These are phyloP conservation scores for Ophonus ardosiacus DNA, from an alignment of 2,888 invertebrate species.

Conservation along the genomic window DNA sequence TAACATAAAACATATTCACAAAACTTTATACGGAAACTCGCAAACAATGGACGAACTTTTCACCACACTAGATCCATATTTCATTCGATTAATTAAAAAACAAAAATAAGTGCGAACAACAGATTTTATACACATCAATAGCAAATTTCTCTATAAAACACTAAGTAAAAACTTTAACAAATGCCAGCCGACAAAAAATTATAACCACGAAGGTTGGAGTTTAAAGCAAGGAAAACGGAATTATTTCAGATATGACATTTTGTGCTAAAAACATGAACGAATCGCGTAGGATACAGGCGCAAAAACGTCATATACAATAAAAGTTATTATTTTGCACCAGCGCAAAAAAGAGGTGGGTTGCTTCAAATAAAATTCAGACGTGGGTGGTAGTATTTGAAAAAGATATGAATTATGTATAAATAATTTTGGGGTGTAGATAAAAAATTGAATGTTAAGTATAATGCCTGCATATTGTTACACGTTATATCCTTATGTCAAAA, in stretches of 20 bases:
- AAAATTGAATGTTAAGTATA: neutral
- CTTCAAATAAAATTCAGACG: neutral
- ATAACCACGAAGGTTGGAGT: neutral
- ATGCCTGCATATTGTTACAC: neutral
- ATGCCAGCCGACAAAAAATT: conserved; percentile 4
- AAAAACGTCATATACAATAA: conserved; percentile 37
- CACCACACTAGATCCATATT: conserved; percentile 2
- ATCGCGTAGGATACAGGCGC: conserved; percentile 20
- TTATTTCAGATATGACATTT: conserved; percentile 51
- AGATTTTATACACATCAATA: neutral
- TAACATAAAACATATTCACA: neutral
- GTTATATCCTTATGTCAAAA: neutral
- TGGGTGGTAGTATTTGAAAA: neutral
- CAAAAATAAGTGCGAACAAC: neutral
- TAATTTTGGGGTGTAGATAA: neutral
- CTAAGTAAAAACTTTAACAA: neutral
- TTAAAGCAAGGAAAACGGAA: conserved; percentile 15
- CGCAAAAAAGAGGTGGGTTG: neutral
- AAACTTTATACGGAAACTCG: conserved; percentile 2
- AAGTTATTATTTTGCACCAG: conserved; percentile 8
- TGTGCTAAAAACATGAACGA: conserved; percentile 40
- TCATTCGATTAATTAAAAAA: conserved; percentile 9
- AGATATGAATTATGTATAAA: neutral
- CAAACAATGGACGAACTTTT: conserved; percentile 10
- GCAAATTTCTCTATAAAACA: neutral